Conservation (phyloP, 1,140 invertebrate species). For the Octopus bimaculoides region DNA sequence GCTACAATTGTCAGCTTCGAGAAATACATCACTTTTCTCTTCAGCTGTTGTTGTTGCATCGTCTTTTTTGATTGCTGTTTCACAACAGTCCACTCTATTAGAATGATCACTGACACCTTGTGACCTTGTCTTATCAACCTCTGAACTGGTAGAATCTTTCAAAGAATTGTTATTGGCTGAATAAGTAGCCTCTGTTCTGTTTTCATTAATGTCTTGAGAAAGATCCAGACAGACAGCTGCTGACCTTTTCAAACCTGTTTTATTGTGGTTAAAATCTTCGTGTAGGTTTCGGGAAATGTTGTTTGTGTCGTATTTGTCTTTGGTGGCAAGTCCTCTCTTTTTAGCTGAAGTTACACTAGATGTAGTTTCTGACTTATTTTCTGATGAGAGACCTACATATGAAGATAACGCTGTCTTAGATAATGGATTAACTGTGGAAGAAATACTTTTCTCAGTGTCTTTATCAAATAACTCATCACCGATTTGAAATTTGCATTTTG, state of each 20-base stretch:
- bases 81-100: not conserved
- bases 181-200: not conserved
- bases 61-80: not conserved
- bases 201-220: not conserved
- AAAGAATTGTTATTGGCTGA: not conserved
- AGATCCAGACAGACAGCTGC: not conserved
- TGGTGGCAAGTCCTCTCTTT: no score
- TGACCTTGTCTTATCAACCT: not conserved
- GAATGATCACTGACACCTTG: not conserved
- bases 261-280: no score
- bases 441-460: no score
- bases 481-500: constrained; percentile 40
- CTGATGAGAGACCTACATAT: no score
- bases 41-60: not conserved
- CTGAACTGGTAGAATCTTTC: not conserved
- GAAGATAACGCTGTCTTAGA: no score
- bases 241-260: not conserved
- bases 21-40: not conserved
- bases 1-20: not conserved
- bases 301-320: no score
- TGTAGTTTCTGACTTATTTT: no score
- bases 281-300: no score
- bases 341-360: no score
- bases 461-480: constrained; percentile 19
- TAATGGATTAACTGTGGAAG: no score